A percentile compares a stretch with the other conserved stretches of the same genome.
Conservation (phyloP, 2,888 invertebrate genomes). For the Drosophila borealis region DNA sequence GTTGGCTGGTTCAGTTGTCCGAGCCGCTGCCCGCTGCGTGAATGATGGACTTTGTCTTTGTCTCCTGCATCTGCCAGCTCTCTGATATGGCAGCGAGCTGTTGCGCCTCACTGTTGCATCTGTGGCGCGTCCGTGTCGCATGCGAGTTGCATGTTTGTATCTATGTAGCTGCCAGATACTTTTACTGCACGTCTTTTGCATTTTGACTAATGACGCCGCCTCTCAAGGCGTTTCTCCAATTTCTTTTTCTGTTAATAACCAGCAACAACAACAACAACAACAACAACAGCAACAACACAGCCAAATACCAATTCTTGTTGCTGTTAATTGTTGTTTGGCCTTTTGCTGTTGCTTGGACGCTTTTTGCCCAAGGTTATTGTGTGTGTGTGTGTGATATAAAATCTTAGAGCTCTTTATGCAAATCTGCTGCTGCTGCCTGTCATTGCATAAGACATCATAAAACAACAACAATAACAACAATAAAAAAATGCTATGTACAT, state of each 20-base stretch:
- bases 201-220: conserved; percentile 76
- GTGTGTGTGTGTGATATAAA: conserved; percentile 32
- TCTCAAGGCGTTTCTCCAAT: conserved; percentile 59
- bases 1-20: conserved; percentile 65
- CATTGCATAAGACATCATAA: conserved; percentile 55
- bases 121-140: conserved; percentile 45
- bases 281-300: conserved; percentile 2
- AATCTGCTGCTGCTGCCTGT: conserved; percentile 42
- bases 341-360: conserved; percentile 9
- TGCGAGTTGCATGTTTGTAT: conserved; percentile 72
- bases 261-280: conserved; percentile 39
- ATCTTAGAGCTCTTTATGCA: conserved; percentile 53
- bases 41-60: conserved; percentile 81
- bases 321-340: conserved; percentile 47
- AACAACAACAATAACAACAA: conserved; percentile 13
- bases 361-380: conserved; percentile 50
- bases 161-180: conserved; percentile 80
- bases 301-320: conserved; percentile 37
- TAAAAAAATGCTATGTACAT: conserved; percentile 23
- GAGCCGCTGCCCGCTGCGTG: conserved; percentile 80
- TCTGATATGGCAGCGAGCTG: conserved; percentile 40
- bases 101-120: conserved; percentile 32
- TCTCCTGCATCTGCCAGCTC: conserved; percentile 67
- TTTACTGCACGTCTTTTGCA: conserved; percentile 73
- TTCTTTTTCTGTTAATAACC: conserved; percentile 71